Base-by-base conservation (phyloP, 2,888 invertebrate species). In the Eumacrocentrus americanus region DNA sequence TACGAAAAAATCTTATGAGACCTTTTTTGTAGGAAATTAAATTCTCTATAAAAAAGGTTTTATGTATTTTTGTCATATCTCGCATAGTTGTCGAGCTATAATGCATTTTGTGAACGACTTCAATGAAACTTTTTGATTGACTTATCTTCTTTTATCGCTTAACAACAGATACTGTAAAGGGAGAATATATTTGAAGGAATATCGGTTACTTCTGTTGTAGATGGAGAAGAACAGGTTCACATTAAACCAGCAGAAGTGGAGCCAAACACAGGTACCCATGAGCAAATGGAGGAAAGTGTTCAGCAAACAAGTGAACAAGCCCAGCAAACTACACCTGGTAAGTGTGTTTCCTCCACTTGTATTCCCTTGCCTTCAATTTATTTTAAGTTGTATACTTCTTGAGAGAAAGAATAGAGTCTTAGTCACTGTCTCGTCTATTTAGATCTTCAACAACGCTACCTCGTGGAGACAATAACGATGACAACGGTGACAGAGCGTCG, bases 391-490 rank as follows among this genome's bases (percentile, higher is more conserved):
- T n/a, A n/a, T n/a, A n/a, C n/a, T n/a, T n/a, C n/a, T n/a, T n/a
- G n/a, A n/a, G n/a, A n/a, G n/a, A n/a, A n/a, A n/a, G n/a, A n/a
- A n/a, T n/a, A n/a, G n/a, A n/a, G n/a, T 48, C 4, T 20, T 7
- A 2, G 44, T 40, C 12, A n/a, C 51, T 25, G 7, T 64, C 47
- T 54, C 51, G 61, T 51, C 11, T 40, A 29, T 65, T 6, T 67
- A 77, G 79, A 79, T 60, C 63, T 75, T 54, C 80, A 80, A 55
- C 85, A 85, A 72, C 82, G 84, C 56, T 86, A 85, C 75, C 84
- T 88, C 75, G 84, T 88, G 76, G 88, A 88, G 80, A 87, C 88
- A 67, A 86, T 88, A 76, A 87, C 87, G 69, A 86, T 87, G 87
- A 87, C 88, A 70, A 87, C 87, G 67, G 86, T 87, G 67, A 87